Evolutionary conservation across 2,113 vertebrate species (phyloP).

Genomic region (Sialia sialis): DNA sequence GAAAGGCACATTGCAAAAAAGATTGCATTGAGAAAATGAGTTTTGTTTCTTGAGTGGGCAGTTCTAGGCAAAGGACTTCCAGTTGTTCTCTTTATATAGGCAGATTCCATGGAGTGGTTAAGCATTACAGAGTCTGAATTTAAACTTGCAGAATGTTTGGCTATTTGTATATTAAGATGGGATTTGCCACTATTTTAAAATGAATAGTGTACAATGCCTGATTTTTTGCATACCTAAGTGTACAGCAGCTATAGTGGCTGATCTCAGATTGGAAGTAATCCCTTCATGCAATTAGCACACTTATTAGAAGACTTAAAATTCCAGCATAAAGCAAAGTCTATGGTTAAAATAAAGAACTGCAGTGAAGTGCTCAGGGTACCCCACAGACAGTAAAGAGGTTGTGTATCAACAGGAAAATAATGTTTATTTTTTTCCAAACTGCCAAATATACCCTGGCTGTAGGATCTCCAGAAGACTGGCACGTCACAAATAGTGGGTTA

Average conservation of each 20-base stretch:
- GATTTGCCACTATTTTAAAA: neutral
- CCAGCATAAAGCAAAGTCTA: neutral
- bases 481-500: neutral
- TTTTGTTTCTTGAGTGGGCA: neutral
- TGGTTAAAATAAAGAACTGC: neutral
- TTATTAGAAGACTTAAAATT: neutral
- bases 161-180: neutral
- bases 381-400: neutral
- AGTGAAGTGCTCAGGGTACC: neutral
- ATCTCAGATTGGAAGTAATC: neutral
- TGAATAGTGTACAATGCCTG: neutral
- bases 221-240: neutral
- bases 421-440: constrained; percentile 19
- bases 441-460: neutral
- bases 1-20: neutral
- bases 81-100: neutral
- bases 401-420: neutral
- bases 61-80: neutral
- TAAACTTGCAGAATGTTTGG: neutral
- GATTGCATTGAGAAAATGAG: neutral
- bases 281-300: neutral
- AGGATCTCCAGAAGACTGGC: neutral
- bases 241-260: neutral
- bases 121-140: neutral
- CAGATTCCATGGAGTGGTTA: neutral